Conservation (phyloP, 2,888 invertebrate species). For the Xestia ashworthii region DNA sequence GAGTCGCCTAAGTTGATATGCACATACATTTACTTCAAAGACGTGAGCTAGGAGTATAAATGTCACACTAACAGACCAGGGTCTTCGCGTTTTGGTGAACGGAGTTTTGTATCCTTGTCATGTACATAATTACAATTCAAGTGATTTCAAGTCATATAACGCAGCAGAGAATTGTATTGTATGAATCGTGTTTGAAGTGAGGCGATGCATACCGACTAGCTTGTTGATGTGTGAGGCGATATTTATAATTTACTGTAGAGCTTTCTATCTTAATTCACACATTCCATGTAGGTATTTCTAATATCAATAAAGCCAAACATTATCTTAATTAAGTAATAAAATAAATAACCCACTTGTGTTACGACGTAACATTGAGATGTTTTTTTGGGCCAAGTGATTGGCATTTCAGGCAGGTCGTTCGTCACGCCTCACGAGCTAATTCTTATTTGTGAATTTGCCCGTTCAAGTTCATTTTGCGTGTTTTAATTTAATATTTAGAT, state of each 20-base stretch:
- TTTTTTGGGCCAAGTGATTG: slow-evolving; percentile 88
- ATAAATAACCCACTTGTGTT: slow-evolving; percentile 74
- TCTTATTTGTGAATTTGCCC: slow-evolving; percentile 69
- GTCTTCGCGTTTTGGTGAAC: slow-evolving; percentile 71
- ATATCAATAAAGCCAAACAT: slow-evolving; percentile 65
- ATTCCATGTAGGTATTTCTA: slow-evolving; percentile 19
- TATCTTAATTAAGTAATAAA: slow-evolving; percentile 69
- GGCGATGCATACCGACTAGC: slow-evolving; percentile 72
- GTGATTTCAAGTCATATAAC: slow-evolving; percentile 76
- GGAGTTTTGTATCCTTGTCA: slow-evolving; percentile 76
- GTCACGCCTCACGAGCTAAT: slow-evolving; percentile 78
- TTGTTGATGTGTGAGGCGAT: slow-evolving; percentile 49
- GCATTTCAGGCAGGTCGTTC: slow-evolving; percentile 81
- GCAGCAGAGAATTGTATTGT: slow-evolving; percentile 70
- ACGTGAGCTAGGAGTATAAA: slow-evolving; percentile 50
- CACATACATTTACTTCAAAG: slow-evolving; percentile 56
- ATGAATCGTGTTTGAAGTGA: slow-evolving; percentile 63
- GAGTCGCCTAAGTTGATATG: slow-evolving; percentile 45
- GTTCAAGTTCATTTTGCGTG: slow-evolving; percentile 77
- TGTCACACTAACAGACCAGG: slow-evolving; percentile 64
- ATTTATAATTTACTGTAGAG: slow-evolving; percentile 26
- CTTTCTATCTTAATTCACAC: slow-evolving; percentile 56
- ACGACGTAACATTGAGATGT: slow-evolving; percentile 81
- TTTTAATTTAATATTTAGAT: slow-evolving; percentile 62
- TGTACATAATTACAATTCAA: slow-evolving; percentile 78